phyloP scores from a whole-genome alignment of 2,113 vertebrate species.

The Tapirus terrestris region DNA sequence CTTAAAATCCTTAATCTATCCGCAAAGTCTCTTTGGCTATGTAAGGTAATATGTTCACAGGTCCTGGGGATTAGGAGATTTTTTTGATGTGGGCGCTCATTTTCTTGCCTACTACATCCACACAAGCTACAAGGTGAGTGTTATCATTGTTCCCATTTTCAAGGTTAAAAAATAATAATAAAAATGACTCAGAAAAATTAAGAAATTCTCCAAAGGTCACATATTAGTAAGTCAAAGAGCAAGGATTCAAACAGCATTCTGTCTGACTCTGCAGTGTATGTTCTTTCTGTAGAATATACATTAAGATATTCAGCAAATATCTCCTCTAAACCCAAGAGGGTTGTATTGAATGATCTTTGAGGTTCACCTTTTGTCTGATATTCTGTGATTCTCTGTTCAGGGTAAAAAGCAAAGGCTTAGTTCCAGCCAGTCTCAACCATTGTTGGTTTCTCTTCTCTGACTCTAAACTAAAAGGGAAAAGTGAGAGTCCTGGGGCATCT shows the following conservation, averaged over 20 bases:
- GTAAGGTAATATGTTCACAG: no score
- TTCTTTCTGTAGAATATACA: neutral
- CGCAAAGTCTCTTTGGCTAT: neutral
- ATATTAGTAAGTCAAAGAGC: neutral
- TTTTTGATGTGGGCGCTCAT: neutral
- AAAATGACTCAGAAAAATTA: neutral
- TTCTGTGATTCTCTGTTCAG: neutral
- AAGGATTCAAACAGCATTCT: neutral
- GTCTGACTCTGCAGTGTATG: no score
- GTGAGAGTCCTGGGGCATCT: constrained; percentile 68
- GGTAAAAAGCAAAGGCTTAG: constrained; percentile 72
- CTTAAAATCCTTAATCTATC: neutral
- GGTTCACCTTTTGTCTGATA: neutral
- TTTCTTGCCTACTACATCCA: neutral
- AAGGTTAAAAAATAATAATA: neutral
- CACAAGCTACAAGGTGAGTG: neutral
- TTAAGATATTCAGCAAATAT: neutral
- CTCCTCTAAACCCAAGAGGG: neutral
- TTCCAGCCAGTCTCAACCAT: constrained; percentile 58
- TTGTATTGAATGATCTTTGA: neutral
- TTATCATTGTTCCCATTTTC: neutral
- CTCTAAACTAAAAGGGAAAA: constrained; percentile 63
- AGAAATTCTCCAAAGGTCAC: neutral
- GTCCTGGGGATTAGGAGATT: neutral
- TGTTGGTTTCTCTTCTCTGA: constrained; percentile 30